Percentiles rank a stretch among this genome's conserved stretches.
Evolutionary conservation across 2,113 vertebrate species (phyloP).

Genomic region (Azemiops feae): DNA sequence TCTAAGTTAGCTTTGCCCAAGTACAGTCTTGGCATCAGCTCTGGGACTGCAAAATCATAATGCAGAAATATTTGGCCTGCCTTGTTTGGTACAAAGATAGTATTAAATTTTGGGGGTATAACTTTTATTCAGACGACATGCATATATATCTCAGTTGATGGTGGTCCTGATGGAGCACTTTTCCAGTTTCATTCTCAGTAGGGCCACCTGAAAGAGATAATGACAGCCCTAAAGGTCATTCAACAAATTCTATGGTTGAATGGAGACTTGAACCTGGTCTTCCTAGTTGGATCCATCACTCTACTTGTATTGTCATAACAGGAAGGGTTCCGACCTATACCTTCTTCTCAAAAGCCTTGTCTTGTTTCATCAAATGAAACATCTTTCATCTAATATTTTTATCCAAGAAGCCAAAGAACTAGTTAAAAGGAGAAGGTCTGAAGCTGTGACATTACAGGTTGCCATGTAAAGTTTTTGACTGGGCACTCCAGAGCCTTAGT

Average conservation of each 20-base stretch:
- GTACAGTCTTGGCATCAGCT: neutral
- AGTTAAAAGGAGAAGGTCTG: neutral
- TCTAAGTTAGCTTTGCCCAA: constrained; percentile 50
- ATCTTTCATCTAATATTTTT: neutral
- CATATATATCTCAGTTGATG: neutral
- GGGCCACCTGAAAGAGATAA: neutral
- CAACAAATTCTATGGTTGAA: neutral
- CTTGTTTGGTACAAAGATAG: neutral
- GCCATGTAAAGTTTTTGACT: neutral
- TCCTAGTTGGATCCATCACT: neutral
- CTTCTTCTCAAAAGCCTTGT: neutral
- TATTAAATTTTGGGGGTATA: neutral
- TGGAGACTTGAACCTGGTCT: neutral
- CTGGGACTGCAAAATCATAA: neutral
- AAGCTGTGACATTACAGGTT: neutral
- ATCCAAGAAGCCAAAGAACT: neutral
- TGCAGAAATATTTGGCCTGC: neutral
- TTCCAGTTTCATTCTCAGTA: neutral
- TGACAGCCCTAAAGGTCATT: neutral
- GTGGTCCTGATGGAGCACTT: neutral
- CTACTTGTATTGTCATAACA: neutral
- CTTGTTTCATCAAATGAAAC: neutral
- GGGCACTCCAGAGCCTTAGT: neutral
- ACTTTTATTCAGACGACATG: neutral
- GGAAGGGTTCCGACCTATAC: neutral